Base-by-base conservation (phyloP, 2,888 invertebrate genomes). In the Phengaris arion region DNA sequence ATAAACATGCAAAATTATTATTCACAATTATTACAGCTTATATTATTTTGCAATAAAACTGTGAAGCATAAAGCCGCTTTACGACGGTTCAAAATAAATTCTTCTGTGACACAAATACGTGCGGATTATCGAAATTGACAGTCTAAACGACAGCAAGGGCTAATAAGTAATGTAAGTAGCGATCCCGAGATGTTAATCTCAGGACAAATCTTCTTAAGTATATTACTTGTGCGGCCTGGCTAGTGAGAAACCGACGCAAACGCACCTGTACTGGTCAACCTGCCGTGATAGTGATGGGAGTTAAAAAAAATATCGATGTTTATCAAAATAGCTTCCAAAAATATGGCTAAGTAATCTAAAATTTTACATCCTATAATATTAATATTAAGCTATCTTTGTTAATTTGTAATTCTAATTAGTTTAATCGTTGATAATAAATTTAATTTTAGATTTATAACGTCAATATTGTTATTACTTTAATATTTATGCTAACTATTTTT, bases 201-300 rank as follows among this genome's bases (percentile, higher is more conserved):
- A 76, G 78, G 89, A 89, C 89, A 89, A 89, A 90, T 90, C 87
- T 85, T 81, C 83, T 84, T 85, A 85, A 87, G 86, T 85, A 85
- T 83, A 80, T 82, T 80, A 55, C 70, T 57, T 70, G 57, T 75
- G 69, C 46, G 35, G 68, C 55, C 22, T 51, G 77, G 77, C 81
- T 86, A 87, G 90, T 92, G 92, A 92, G 92, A 93, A 92, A 86
- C 87, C 81, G 84, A 35, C 52, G 45, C 54, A 72, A n/a, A 86
- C 88, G 90, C 93, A 93, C 93, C 93, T 93, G 93, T 91, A 91
- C 86, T 85, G 87, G 87, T 87, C 35, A 4, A 35, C 86, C 83
- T 83, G 86, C 77, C 83, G 85, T 77, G 80, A 75, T 89, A 90
- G 89, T 81, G 88, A 82, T 80, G 86, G 68, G 78, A 59, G 48